Base-by-base conservation (phyloP, 2,888 invertebrate genomes). In the Melanchra persicariae region DNA sequence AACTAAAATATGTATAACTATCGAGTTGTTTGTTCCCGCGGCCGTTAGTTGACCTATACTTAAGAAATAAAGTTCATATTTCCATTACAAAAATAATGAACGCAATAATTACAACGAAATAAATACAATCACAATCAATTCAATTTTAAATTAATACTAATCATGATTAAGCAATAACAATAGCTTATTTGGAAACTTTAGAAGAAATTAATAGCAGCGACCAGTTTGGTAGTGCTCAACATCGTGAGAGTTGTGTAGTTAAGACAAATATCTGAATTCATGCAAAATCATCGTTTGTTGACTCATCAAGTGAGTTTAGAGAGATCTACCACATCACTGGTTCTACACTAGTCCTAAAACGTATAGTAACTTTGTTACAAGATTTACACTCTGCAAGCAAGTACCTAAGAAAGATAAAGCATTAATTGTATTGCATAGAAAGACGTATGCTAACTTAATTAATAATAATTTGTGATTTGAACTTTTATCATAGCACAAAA, bases 401-500 rank as follows among this genome's bases (percentile, higher is more conserved):
- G 69, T 64, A 75, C 47, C 47, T 73, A 73, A 47, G 60, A 65
- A 65, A 71, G 49, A 74, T 49, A 74, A 79, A 75, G 72, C 77
- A 60, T 63, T 82, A 49, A 70, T 66, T 73, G 66, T 67, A 72
- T 74, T 79, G 69, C 74, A 73, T 78, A 79, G 58, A 77, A 66
- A 72, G 58, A 75, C 70, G 51, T 75, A 76, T 59, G 74, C 81
- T 82, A 76, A 79, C 65, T 82, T 82, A 84, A 67, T 68, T 65
- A 66, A 78, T 63, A 67, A 82, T 81, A 86, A 74, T 85, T 86
- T 86, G 85, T 87, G 82, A 87, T 87, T 87, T 87, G 82, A 87
- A 87, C 87, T 85, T 84, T 80, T 79, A 83, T 82, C 83, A 84
- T 87, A 87, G 86, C 85, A 87, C 82, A 83, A 79, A 71, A 83